Evolutionary conservation across 2,888 invertebrate species (phyloP).

Genomic region (Drosophila nr. medialis): DNA sequence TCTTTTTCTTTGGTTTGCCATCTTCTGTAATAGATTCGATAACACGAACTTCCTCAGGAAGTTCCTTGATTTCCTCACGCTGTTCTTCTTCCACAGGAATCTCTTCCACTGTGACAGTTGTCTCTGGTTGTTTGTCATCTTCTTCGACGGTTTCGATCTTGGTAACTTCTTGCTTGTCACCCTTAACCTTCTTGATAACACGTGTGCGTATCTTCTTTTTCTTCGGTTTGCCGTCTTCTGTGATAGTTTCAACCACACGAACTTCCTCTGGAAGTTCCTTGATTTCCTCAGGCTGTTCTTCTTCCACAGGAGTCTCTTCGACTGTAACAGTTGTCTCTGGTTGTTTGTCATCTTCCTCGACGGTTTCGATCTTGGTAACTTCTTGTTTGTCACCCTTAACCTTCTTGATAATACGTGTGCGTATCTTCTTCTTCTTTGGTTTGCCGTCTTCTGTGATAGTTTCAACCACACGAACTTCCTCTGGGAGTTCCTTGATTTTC

Average conservation of each 20-base stretch:
- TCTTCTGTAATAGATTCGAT: too few relatives aligned
- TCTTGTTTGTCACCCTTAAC: slow-evolving; percentile 35
- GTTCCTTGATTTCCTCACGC: slow-evolving; percentile 30
- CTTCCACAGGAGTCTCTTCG: slow-evolving; percentile 17
- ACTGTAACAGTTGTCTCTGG: slow-evolving; percentile 32
- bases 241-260: slow-evolving; percentile 14
- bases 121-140: slow-evolving; percentile 30
- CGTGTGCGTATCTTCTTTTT: slow-evolving; percentile 37
- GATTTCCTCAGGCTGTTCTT: slow-evolving; percentile 18
- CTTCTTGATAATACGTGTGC: slow-evolving; percentile 33
- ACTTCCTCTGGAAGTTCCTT: slow-evolving; percentile 29
- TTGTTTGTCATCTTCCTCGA: slow-evolving; percentile 29
- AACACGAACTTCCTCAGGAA: slow-evolving; percentile 27
- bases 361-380: slow-evolving; percentile 34
- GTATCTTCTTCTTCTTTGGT: slow-evolving; percentile 20
- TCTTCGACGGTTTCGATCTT: slow-evolving; percentile 36
- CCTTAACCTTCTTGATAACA: slow-evolving; percentile 35
- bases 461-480: neutral
- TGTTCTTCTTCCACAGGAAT: slow-evolving; percentile 9
- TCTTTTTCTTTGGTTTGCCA: too few relatives aligned
- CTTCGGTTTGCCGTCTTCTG: slow-evolving; percentile 27
- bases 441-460: neutral
- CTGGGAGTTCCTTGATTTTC: neutral
- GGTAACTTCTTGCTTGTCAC: slow-evolving; percentile 33
- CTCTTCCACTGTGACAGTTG: slow-evolving; percentile 28